These are phyloP conservation scores for Silurus lanzhouensis DNA, from an alignment of 2,797 vertebrate species.

Conservation along the genomic window DNA sequence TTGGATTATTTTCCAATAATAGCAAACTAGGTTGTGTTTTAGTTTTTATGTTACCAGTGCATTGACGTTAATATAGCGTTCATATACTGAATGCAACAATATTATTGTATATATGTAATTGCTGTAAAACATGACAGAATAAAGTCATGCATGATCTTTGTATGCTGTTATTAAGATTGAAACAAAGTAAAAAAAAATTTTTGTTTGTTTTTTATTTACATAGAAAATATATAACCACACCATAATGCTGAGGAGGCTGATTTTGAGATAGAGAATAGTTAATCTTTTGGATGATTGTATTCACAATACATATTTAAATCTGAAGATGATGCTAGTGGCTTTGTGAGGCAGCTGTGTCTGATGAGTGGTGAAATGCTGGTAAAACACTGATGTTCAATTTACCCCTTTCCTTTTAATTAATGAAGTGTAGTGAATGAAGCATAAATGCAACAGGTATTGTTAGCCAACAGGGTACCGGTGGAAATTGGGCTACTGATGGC, in stretches of 20 bases:
- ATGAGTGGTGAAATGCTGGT: neutral
- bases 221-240: neutral
- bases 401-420: neutral
- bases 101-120: no score
- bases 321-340: neutral
- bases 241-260: neutral
- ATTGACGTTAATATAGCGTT: neutral
- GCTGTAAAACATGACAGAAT: neutral
- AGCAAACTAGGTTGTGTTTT: neutral
- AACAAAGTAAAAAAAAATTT: neutral
- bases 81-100: no score
- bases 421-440: constrained; percentile 1
- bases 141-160: neutral
- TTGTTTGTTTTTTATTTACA: neutral
- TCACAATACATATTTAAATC: neutral
- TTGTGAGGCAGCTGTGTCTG: neutral
- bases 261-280: neutral
- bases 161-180: neutral
- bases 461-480: no score
- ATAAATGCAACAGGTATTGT: neutral
- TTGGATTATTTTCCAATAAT: neutral
- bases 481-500: no score
- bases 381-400: neutral
- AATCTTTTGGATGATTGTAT: neutral
- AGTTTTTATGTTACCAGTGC: neutral